Evolutionary conservation across 2,888 invertebrate genomes (phyloP).

Genomic region (Cataglyphis albicans): DNA sequence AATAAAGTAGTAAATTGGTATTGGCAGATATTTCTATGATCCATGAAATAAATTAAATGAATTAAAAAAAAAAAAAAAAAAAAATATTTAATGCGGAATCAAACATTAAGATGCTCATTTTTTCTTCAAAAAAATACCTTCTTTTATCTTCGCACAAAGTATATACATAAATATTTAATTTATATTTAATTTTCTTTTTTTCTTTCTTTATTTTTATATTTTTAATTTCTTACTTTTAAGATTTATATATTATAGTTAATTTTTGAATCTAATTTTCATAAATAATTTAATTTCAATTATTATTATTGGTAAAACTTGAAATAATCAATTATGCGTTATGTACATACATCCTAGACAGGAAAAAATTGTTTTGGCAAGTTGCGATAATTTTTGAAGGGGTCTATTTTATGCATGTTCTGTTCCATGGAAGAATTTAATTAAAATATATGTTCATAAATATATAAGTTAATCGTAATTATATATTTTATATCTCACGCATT

Average conservation of each 20-base stretch:
- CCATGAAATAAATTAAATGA: background rate
- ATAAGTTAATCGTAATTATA: background rate
- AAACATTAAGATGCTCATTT: background rate
- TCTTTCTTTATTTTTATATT: background rate
- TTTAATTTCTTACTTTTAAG: background rate
- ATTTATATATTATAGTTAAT: background rate
- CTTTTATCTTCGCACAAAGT: background rate
- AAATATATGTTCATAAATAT: background rate
- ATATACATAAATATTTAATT: background rate
- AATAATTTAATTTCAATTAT: conserved; percentile 4
- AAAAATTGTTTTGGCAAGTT: background rate
- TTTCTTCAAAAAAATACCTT: background rate
- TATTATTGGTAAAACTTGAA: background rate
- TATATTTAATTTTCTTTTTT: background rate
- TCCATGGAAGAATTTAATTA: background rate
- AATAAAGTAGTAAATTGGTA: background rate
- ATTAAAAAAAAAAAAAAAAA: too few species aligned
- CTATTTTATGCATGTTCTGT: background rate
- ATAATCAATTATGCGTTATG: background rate
- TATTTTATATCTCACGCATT: background rate
- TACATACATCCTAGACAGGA: background rate
- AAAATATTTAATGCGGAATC: background rate
- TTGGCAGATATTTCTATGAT: background rate
- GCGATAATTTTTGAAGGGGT: background rate
- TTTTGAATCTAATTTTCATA: background rate